phyloP scores from a whole-genome alignment of 1,140 invertebrate species.

The Battus philenor region DNA sequence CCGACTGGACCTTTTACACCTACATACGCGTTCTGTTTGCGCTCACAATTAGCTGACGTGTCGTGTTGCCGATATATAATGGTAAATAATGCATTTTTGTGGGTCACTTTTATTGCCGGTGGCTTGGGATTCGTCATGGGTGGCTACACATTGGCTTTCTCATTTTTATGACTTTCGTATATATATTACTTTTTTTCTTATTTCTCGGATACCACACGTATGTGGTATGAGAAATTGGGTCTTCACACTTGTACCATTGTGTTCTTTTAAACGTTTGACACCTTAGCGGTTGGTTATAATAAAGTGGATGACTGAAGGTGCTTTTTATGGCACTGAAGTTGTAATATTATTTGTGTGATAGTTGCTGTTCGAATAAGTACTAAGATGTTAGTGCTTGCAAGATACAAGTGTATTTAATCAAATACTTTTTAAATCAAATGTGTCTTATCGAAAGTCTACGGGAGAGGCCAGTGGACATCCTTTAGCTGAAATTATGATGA shows the following conservation, averaged over 20 bases:
- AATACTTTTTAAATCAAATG: too few species aligned
- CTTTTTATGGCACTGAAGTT: too few species aligned
- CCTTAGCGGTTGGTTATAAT: constrained; percentile 1
- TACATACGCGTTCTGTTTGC: constrained; percentile 52
- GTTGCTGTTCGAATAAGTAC: too few species aligned
- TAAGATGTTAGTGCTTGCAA: too few species aligned
- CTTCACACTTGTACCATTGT: constrained; percentile 25
- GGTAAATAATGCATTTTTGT: constrained; percentile 74
- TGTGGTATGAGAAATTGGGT: constrained; percentile 15
- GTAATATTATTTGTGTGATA: too few species aligned
- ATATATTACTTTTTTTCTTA: constrained; percentile 29
- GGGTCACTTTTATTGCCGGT: constrained; percentile 63
- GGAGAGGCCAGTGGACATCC: too few species aligned
- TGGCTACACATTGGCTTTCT: constrained; percentile 39
- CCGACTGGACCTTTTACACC: constrained; percentile 59
- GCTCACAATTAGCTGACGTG: constrained; percentile 67
- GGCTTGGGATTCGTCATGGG: constrained; percentile 60
- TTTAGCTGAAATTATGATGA: too few species aligned
- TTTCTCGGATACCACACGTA: constrained; percentile 24
- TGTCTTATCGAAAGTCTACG: too few species aligned
- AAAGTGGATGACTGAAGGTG: constrained; percentile 1
- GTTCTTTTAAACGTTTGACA: constrained; percentile 34
- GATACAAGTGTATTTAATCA: too few species aligned
- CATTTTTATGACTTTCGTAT: constrained; percentile 37
- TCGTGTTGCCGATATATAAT: constrained; percentile 67